Conservation (phyloP, 2,888 invertebrate genomes). For the Portevinia maculata region DNA sequence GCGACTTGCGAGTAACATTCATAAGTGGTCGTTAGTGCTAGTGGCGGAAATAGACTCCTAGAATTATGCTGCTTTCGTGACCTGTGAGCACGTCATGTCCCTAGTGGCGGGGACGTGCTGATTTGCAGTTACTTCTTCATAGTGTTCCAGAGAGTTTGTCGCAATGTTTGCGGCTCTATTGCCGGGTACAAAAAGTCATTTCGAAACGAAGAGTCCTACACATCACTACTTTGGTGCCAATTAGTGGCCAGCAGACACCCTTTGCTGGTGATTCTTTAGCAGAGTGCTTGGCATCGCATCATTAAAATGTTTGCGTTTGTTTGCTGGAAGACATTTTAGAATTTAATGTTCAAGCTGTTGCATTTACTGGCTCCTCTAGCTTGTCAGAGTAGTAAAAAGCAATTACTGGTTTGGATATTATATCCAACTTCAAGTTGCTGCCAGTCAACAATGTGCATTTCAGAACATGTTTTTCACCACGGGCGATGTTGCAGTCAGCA, state of each 20-base stretch:
- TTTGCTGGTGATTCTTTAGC: slow-evolving; percentile 2
- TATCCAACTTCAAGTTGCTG: not conserved
- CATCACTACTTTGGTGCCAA: slow-evolving; percentile 3
- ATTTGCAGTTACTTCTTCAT: not conserved
- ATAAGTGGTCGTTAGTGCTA: slow-evolving; percentile 59
- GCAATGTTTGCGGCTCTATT: slow-evolving; percentile 1
- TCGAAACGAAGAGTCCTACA: not conserved
- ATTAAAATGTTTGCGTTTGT: slow-evolving; percentile 7
- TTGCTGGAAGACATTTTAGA: slow-evolving; percentile 9
- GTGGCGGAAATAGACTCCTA: slow-evolving; percentile 63
- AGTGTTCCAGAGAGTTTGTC: not conserved
- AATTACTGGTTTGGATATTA: not conserved
- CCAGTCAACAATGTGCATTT: not conserved
- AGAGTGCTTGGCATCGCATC: not conserved
- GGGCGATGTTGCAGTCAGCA: not conserved
- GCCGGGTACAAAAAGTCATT: not conserved
- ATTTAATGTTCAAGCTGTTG: slow-evolving; percentile 1
- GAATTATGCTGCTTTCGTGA: slow-evolving; percentile 72
- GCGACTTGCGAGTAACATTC: slow-evolving; percentile 12
- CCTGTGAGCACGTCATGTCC: slow-evolving; percentile 64
- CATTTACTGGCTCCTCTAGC: not conserved
- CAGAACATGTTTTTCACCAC: slow-evolving; percentile 1
- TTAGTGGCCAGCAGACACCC: slow-evolving; percentile 16
- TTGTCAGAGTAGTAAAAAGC: not conserved
- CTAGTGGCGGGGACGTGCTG: slow-evolving; percentile 18